Evolutionary conservation across 2,888 invertebrate genomes (phyloP).

Genomic region (Lepidochrysops patricia): DNA sequence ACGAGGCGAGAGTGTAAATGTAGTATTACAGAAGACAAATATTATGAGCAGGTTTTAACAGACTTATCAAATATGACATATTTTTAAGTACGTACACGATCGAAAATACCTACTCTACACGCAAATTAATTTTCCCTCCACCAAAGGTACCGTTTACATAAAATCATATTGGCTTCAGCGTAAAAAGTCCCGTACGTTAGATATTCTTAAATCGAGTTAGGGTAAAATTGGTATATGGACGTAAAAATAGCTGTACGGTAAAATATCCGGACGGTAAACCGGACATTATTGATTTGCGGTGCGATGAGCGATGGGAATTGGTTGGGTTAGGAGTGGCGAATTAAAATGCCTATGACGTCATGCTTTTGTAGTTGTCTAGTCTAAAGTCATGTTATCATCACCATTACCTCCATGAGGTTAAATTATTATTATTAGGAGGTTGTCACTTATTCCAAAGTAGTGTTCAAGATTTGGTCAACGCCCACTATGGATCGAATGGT

Average conservation of each 20-base stretch:
- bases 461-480: too few species aligned
- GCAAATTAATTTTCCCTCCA: neutral
- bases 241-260: constrained; percentile 4
- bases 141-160: neutral
- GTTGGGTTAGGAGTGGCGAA: neutral
- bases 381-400: too few species aligned
- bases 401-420: too few species aligned
- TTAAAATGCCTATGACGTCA: neutral
- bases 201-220: neutral
- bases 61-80: too few species aligned
- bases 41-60: neutral
- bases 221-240: neutral
- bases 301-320: neutral
- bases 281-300: constrained; percentile 9
- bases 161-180: neutral
- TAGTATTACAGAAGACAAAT: too few species aligned
- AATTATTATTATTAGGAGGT: too few species aligned
- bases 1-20: too few species aligned
- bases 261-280: neutral
- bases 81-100: too few species aligned
- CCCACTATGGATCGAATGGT: too few species aligned
- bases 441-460: too few species aligned
- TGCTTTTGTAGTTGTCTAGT: neutral
- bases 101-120: neutral
- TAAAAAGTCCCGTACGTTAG: neutral